These are phyloP conservation scores for Vespertilio murinus DNA, from an alignment of 2,797 vertebrate species.

Conservation along the genomic window DNA sequence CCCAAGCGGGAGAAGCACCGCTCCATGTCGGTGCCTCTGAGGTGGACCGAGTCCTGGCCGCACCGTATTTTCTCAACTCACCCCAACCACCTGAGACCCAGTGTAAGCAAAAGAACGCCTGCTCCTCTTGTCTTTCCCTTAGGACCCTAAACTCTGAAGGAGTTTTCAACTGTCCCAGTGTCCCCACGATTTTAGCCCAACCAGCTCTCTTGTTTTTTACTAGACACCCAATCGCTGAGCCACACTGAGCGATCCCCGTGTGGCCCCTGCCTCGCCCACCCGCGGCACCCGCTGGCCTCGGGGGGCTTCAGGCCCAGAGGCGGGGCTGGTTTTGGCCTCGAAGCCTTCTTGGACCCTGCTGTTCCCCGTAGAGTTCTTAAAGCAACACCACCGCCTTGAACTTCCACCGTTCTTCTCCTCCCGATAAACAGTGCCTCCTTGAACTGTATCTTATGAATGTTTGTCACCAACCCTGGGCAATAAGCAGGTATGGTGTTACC, in stretches of 20 bases:
- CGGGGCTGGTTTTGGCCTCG: neutral
- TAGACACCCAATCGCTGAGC: neutral
- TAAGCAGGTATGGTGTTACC: neutral
- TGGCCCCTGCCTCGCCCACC: rapidly evolving
- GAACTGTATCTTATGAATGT: neutral
- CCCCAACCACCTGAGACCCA: neutral
- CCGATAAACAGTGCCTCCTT: neutral
- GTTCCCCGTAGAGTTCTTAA: neutral
- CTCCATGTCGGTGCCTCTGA: neutral
- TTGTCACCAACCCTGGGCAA: neutral
- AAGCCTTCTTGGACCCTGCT: neutral
- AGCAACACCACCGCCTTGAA: neutral
- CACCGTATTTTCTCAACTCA: neutral
- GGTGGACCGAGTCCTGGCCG: neutral
- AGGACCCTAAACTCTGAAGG: neutral
- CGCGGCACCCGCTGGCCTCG: neutral
- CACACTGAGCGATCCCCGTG: neutral
- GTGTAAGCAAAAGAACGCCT: neutral
- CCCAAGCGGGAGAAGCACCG: neutral
- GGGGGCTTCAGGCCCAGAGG: neutral
- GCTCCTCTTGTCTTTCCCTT: neutral
- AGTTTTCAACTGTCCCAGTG: neutral
- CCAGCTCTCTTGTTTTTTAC: neutral
- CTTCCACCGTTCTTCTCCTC: neutral
- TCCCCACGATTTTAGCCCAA: neutral